These are phyloP conservation scores for Drosophila melanica DNA, from an alignment of 1,140 invertebrate genomes.

Conservation along the genomic window DNA sequence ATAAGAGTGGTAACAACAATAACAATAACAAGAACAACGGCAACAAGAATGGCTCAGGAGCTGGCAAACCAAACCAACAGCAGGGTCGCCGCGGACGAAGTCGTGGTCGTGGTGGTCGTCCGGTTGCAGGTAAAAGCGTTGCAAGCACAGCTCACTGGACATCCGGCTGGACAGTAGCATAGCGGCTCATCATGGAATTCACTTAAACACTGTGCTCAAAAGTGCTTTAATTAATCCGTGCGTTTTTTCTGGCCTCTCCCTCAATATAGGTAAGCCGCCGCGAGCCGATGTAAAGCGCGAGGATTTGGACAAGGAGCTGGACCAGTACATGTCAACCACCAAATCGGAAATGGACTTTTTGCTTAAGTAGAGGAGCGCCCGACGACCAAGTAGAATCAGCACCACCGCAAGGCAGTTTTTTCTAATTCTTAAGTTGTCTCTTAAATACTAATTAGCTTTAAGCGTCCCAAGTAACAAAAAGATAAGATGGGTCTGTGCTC, in stretches of 20 bases:
- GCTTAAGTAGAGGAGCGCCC: slow-evolving; percentile 50
- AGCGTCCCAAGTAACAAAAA: slow-evolving; percentile 17
- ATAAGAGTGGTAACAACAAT: slow-evolving; percentile 61
- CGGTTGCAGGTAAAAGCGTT: slow-evolving; percentile 79
- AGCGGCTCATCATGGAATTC: slow-evolving; percentile 33
- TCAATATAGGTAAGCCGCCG: slow-evolving; percentile 52
- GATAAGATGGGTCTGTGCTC: slow-evolving; percentile 1
- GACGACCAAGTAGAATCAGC: slow-evolving; percentile 38
- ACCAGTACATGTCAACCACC: slow-evolving; percentile 83
- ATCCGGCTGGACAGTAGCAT: slow-evolving; percentile 24
- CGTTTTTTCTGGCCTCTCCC: not conserved
- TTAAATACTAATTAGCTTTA: slow-evolving; percentile 58
- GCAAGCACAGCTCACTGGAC: slow-evolving; percentile 43
- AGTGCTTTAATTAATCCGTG: slow-evolving; percentile 12
- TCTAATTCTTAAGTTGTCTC: slow-evolving; percentile 44
- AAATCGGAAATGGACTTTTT: slow-evolving; percentile 78
- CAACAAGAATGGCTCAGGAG: slow-evolving; percentile 32
- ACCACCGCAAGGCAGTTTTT: slow-evolving; percentile 46
- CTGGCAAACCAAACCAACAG: slow-evolving; percentile 38
- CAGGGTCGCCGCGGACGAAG: slow-evolving; percentile 74
- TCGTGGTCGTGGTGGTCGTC: slow-evolving; percentile 69
- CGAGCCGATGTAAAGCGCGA: slow-evolving; percentile 71
- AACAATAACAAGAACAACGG: slow-evolving; percentile 42
- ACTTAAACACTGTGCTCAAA: not conserved
- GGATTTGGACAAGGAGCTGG: slow-evolving; percentile 79